phyloP scores from a whole-genome alignment of 2,888 invertebrate genomes.

The Brachypterus glaber region DNA sequence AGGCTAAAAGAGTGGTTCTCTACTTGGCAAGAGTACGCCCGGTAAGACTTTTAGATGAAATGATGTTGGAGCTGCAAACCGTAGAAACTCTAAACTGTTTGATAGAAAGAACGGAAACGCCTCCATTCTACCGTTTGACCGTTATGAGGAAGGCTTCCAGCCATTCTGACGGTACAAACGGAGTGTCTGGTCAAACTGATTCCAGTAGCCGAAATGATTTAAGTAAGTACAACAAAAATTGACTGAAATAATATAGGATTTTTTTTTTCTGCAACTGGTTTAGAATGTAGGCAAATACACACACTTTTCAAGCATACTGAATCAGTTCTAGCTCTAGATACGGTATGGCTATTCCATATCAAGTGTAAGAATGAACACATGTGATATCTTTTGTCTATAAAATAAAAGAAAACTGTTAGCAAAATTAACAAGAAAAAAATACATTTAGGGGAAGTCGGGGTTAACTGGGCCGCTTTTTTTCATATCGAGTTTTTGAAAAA shows the following conservation, averaged over 20 bases:
- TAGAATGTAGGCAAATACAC: too few relatives aligned
- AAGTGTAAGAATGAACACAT: too few relatives aligned
- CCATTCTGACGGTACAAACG: constrained; percentile 56
- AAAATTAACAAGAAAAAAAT: too few relatives aligned
- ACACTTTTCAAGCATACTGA: too few relatives aligned
- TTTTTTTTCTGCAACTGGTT: too few relatives aligned
- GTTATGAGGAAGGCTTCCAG: constrained; percentile 86
- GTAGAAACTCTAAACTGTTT: constrained; percentile 93
- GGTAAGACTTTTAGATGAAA: constrained; percentile 87
- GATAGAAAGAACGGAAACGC: constrained; percentile 94
- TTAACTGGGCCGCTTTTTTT: too few relatives aligned
- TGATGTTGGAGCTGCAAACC: constrained; percentile 95
- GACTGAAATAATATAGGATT: constrained; percentile 2
- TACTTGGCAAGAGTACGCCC: constrained; percentile 89
- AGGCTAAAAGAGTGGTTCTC: constrained; percentile 92
- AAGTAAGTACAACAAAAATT: constrained; percentile 24
- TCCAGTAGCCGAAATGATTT: constrained; percentile 40
- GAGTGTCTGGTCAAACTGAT: constrained; percentile 44
- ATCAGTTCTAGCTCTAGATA: too few relatives aligned
- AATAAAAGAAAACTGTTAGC: too few relatives aligned
- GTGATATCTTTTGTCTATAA: too few relatives aligned
- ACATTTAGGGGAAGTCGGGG: too few relatives aligned
- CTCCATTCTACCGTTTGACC: constrained; percentile 93
- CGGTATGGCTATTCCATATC: too few relatives aligned
- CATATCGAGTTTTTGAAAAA: too few relatives aligned